Percentiles rank a stretch among this genome's conserved stretches.
These are phyloP conservation scores for Ceratitis capitata DNA, from an alignment of 1,140 invertebrate genomes.

Conservation along the genomic window DNA sequence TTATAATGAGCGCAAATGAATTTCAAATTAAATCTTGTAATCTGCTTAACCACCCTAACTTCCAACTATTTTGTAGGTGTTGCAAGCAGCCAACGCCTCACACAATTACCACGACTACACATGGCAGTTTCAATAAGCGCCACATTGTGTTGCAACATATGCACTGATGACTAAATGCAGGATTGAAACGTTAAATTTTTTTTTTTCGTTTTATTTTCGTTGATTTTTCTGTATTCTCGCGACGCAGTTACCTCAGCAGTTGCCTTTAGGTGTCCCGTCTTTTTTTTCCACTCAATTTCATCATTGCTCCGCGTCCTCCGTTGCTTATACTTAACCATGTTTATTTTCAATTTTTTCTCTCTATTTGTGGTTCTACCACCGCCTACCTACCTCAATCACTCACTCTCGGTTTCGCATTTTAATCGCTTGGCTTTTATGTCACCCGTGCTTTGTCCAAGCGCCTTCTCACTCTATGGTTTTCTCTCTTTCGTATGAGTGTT, in stretches of 20 bases:
- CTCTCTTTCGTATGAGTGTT: neutral
- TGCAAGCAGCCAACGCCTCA: neutral
- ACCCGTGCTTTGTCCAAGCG: neutral
- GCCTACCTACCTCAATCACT: neutral
- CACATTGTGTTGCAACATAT: slow-evolving; percentile 28
- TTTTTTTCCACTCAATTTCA: neutral
- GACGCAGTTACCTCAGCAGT: neutral
- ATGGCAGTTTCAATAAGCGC: slow-evolving; percentile 32
- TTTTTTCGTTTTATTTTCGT: neutral
- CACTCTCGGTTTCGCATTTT: neutral
- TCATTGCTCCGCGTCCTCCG: no score
- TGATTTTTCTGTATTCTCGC: neutral
- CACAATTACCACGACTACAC: neutral
- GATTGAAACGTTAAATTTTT: neutral
- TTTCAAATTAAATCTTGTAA: no score
- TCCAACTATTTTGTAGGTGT: no score
- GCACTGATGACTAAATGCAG: neutral
- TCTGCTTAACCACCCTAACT: no score
- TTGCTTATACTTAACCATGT: no score
- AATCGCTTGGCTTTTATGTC: slow-evolving; percentile 27
- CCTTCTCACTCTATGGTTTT: neutral
- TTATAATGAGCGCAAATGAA: no score
- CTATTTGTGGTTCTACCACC: neutral
- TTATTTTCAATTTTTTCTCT: neutral
- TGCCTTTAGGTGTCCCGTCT: neutral